Evolutionary conservation across 2,797 vertebrate species (phyloP).

Genomic region (Carapus acus): DNA sequence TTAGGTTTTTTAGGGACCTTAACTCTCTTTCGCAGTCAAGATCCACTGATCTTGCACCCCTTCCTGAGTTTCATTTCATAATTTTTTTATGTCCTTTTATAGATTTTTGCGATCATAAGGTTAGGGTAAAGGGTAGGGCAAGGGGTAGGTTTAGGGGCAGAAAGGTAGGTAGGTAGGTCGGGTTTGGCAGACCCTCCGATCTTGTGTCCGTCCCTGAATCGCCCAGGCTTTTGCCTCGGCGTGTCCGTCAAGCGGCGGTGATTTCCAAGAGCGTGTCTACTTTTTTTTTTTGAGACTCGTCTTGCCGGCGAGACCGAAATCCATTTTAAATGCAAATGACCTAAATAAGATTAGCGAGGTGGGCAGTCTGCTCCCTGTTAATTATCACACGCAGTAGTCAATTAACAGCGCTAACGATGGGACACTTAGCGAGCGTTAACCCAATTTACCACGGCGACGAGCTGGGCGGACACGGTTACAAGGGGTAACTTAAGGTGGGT

Average conservation of each 20-base stretch:
- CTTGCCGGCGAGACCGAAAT: conserved; percentile 63
- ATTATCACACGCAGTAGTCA: conserved; percentile 74
- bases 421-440: conserved; percentile 72
- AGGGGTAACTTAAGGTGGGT: conserved; percentile 50
- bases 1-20: no score
- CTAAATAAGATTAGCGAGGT: conserved; percentile 73
- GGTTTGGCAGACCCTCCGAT: no score
- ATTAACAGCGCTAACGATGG: conserved; percentile 72
- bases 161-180: no score
- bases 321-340: conserved; percentile 76
- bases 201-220: conserved; percentile 13
- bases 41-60: no score
- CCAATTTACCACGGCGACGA: conserved; percentile 63
- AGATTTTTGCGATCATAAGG: no score
- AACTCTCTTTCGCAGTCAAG: no score
- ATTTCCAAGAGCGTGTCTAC: conserved; percentile 22
- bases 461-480: conserved; percentile 51
- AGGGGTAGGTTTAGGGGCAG: no score
- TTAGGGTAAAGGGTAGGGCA: no score
- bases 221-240: conserved; percentile 13
- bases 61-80: no score
- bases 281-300: conserved; percentile 18
- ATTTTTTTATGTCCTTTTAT: no score
- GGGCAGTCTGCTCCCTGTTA: conserved; percentile 70
- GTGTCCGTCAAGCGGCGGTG: conserved; percentile 32